Evolutionary conservation across 2,888 invertebrate species (phyloP).

Genomic region (Tribolium freemani): DNA sequence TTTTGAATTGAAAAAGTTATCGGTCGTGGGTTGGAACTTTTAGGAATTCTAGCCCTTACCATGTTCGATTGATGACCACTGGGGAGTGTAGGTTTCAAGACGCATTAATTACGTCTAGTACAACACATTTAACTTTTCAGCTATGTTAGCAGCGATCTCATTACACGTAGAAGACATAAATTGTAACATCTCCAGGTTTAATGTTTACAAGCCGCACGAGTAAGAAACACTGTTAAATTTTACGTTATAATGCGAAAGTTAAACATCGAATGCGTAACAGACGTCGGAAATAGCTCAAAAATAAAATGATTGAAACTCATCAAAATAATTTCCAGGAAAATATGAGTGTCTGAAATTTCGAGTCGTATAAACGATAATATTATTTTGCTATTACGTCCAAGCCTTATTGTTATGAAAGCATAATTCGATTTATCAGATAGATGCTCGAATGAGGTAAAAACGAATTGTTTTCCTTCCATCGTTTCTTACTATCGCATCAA

Average conservation of each 20-base stretch:
- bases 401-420: conserved; percentile 30
- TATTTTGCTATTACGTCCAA: conserved; percentile 12
- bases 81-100: neutral
- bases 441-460: conserved; percentile 29
- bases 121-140: conserved; percentile 10
- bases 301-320: conserved; percentile 18
- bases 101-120: conserved; percentile 11
- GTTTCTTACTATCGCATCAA: conserved; percentile 28
- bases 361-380: conserved; percentile 24
- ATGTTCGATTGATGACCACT: neutral
- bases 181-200: neutral
- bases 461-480: conserved; percentile 39
- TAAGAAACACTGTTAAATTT: conserved; percentile 19
- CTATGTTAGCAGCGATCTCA: neutral
- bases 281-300: conserved; percentile 13
- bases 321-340: conserved; percentile 20
- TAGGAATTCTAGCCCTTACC: neutral
- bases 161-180: conserved; percentile 11
- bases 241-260: conserved; percentile 15
- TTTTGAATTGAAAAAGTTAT: neutral
- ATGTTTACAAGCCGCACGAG: conserved; percentile 19
- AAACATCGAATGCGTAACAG: conserved; percentile 8
- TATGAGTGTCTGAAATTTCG: conserved; percentile 3
- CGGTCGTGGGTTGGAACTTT: neutral
- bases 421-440: conserved; percentile 36